Evolutionary conservation across 2,113 vertebrate species (phyloP).

Genomic region (Callionymus lyra): DNA sequence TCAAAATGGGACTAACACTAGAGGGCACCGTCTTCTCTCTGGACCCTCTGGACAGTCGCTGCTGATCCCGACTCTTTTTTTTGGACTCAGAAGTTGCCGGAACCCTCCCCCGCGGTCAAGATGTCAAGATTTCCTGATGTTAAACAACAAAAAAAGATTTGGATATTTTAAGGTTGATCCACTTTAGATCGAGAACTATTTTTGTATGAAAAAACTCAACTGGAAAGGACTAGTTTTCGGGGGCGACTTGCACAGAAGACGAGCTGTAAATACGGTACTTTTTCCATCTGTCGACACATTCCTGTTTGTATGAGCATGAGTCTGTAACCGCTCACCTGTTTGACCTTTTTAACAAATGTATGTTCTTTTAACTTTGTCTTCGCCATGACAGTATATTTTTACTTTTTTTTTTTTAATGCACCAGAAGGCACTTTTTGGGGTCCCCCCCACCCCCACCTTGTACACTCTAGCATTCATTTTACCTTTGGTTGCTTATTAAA

Average conservation of each 20-base stretch:
- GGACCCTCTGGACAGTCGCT: constrained; percentile 87
- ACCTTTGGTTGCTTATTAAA: constrained; percentile 64
- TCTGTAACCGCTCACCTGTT: constrained; percentile 29
- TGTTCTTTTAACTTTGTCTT: background rate
- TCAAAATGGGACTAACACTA: constrained; percentile 99
- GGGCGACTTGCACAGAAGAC: constrained; percentile 46
- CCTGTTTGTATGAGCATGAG: constrained; percentile 47
- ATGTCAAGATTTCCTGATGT: constrained; percentile 48
- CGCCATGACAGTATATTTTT: background rate
- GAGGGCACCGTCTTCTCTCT: constrained; percentile 94
- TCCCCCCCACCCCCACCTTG: constrained; percentile 5
- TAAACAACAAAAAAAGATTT: constrained; percentile 55
- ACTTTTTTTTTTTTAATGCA: constrained; percentile 31
- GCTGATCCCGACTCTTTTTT: constrained; percentile 71
- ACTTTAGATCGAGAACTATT: constrained; percentile 64
- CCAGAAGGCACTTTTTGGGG: constrained; percentile 54
- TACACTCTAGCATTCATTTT: constrained; percentile 31
- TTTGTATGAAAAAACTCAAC: constrained; percentile 59
- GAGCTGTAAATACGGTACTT: constrained; percentile 64
- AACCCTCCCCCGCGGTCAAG: constrained; percentile 45
- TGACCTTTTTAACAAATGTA: constrained; percentile 19
- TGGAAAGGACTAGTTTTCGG: constrained; percentile 42
- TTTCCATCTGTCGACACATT: constrained; percentile 33
- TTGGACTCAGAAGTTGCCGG: constrained; percentile 65
- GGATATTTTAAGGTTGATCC: constrained; percentile 45